Conservation (phyloP, 2,113 vertebrate genomes). For the Elgaria multicarinata region DNA sequence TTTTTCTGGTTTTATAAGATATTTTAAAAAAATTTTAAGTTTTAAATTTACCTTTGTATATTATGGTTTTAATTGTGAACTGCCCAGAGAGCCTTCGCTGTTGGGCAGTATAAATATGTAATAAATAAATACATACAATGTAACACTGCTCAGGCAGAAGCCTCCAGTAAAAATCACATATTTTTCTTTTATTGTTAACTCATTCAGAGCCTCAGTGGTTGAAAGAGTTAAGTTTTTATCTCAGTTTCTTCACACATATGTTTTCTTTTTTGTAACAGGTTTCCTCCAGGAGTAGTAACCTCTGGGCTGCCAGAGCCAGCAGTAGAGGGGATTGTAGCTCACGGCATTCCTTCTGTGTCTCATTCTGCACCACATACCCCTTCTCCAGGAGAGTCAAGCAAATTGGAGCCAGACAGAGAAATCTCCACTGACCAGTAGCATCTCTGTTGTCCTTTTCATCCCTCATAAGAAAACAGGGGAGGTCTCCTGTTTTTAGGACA, state of each 20-base stretch:
- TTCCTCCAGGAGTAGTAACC: slow-evolving; percentile 86
- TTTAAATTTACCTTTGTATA: too few relatives aligned
- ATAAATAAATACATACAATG: too few relatives aligned
- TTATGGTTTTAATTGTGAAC: too few relatives aligned
- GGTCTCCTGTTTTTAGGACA: slow-evolving; percentile 69
- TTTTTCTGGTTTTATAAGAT: too few relatives aligned
- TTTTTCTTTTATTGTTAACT: too few relatives aligned
- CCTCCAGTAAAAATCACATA: too few relatives aligned
- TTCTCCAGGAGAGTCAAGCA: slow-evolving; percentile 88
- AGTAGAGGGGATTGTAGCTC: slow-evolving; percentile 88
- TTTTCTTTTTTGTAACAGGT: slow-evolving; percentile 78
- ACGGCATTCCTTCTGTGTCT: slow-evolving; percentile 87
- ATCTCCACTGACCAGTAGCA: slow-evolving; percentile 93
- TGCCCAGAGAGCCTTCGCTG: too few relatives aligned
- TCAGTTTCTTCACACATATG: not conserved
- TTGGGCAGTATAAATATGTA: too few relatives aligned
- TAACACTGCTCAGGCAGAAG: too few relatives aligned
- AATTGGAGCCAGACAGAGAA: slow-evolving; percentile 94
- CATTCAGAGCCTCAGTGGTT: too few relatives aligned
- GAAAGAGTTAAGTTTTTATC: too few relatives aligned
- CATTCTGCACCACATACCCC: slow-evolving; percentile 82
- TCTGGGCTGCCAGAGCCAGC: slow-evolving; percentile 82
- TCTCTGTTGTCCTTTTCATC: slow-evolving; percentile 64
- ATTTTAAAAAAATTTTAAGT: too few relatives aligned
- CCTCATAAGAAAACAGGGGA: slow-evolving; percentile 60